Base-by-base conservation (phyloP, 2,113 vertebrate species). In the Tetrax tetrax region DNA sequence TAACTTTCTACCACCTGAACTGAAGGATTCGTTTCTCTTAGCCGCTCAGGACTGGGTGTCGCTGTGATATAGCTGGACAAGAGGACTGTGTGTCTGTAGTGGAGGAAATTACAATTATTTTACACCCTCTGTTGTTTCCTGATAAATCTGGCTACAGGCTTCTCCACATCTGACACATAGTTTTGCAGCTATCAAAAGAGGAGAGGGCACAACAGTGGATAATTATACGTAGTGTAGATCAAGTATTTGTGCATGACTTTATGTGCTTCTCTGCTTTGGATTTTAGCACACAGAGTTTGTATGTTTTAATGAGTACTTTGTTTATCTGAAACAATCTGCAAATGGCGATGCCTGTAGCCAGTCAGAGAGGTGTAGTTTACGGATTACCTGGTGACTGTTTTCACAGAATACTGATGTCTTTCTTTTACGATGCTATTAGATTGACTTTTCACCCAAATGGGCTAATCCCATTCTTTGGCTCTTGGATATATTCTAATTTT, bases 101-200 rank as follows among this genome's bases (percentile, higher is more conserved):
- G 24, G 50, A 78, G 22, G 31, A 81, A 92, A 54, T 66, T 5
- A 14, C n/a, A 61, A 63, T n/a, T 2, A 8, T 78, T 81, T 81
- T 54, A 57, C 45, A 10, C 7, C 12, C 29, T 82, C 10, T 71
- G 10, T 76, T 20, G 37, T 89, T 81, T 87, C 41, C 61, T 90
- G 15, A 31, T 61, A 69, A 76, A 61, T 48, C 35, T 65, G 33
- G n/a, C 41, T 74, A 28, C 12, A 31, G 47, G 18, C n/a, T n/a
- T 5, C 21, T 89, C 23, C 21, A 51, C 8, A 50, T 4, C 13
- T 14, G 12, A 23, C 37, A 14, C 0, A 0, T 47, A 37, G 38
- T 33, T 81, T 72, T 83, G 18, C 25, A 47, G 10, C 27, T 70
- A 27, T 31, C 13, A 28, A 35, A 77, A 54, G 13, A 76, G 29